phyloP scores from a whole-genome alignment of 2,888 invertebrate genomes.

The Cremastinae sp. region DNA sequence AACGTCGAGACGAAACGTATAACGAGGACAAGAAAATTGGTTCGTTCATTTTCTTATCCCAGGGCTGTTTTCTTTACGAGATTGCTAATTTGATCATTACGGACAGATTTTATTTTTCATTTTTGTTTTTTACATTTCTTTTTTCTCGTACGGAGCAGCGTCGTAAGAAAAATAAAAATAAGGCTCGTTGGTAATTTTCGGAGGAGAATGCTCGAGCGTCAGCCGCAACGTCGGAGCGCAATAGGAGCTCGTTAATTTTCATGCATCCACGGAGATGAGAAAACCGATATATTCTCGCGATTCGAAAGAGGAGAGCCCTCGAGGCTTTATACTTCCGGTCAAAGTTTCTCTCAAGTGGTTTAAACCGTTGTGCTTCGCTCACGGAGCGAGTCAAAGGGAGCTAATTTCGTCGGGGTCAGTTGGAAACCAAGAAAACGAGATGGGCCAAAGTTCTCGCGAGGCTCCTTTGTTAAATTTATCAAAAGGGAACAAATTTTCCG shows the following conservation, averaged over 20 bases:
- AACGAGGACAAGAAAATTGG: slow-evolving; percentile 27
- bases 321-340: slow-evolving; percentile 38
- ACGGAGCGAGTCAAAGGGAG: slow-evolving; percentile 48
- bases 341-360: slow-evolving; percentile 42
- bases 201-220: slow-evolving; percentile 1
- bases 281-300: slow-evolving; percentile 38
- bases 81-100: slow-evolving; percentile 21
- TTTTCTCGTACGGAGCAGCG: neutral
- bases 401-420: slow-evolving; percentile 47
- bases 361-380: slow-evolving; percentile 9
- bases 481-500: slow-evolving; percentile 21
- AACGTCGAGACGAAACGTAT: neutral
- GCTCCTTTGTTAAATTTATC: neutral
- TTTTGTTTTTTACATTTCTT: neutral
- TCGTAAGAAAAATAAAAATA: neutral
- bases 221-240: slow-evolving; percentile 24
- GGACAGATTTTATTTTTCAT: too few species aligned
- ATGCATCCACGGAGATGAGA: slow-evolving; percentile 40
- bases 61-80: neutral
- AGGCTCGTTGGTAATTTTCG: neutral
- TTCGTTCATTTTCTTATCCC: slow-evolving; percentile 1
- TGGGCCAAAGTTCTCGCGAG: neutral
- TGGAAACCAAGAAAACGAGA: slow-evolving; percentile 9
- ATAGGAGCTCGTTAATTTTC: slow-evolving; percentile 40
- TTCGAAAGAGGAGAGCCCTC: slow-evolving; percentile 16